Conservation (phyloP, 2,113 vertebrate species). For the Macrotis lagotis region DNA sequence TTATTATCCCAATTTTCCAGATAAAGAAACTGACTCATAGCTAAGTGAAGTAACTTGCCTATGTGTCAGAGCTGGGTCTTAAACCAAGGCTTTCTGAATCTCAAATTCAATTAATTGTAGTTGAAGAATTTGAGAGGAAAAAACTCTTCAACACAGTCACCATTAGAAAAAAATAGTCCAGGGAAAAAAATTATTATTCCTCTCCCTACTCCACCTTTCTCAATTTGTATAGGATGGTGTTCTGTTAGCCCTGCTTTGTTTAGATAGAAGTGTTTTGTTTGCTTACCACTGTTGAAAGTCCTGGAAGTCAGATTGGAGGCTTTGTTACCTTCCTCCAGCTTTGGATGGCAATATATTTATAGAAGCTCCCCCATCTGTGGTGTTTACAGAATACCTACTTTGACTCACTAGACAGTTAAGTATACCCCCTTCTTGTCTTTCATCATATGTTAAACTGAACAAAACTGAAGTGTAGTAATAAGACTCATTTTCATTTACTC, state of each 20-base stretch:
- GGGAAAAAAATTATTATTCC: neutral
- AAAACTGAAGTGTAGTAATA: neutral
- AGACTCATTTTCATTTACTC: neutral
- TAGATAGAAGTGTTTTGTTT: neutral
- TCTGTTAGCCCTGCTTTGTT: neutral
- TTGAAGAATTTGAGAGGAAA: neutral
- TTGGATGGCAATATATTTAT: slow-evolving; percentile 8
- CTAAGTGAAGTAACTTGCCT: neutral
- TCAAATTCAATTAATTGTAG: neutral
- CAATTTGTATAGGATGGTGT: neutral
- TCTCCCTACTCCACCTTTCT: neutral
- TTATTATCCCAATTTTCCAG: neutral
- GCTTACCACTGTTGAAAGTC: neutral
- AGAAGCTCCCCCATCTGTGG: neutral
- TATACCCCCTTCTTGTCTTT: neutral
- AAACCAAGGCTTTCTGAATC: neutral
- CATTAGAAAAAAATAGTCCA: neutral
- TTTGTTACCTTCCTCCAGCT: neutral
- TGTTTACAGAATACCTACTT: slow-evolving; percentile 34
- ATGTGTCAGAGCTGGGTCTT: neutral
- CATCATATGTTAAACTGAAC: neutral
- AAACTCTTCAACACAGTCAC: neutral
- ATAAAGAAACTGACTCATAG: neutral
- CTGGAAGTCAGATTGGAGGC: neutral
- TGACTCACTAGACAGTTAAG: neutral